Percentiles rank a stretch among this genome's conserved stretches.
These are phyloP conservation scores for Formica exsecta DNA, from an alignment of 1,140 invertebrate genomes.

Conservation along the genomic window DNA sequence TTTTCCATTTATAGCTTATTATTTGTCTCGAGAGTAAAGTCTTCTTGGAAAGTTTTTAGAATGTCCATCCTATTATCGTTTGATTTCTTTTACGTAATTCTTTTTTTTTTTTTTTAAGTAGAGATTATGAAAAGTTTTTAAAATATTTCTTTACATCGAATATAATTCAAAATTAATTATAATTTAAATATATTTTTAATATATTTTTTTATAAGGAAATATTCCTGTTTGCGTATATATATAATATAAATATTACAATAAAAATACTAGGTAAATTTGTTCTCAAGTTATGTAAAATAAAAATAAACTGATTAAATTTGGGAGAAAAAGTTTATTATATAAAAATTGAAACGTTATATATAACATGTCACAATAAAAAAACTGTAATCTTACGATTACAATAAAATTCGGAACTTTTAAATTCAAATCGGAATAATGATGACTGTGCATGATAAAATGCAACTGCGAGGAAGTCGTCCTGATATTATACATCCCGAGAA, in stretches of 20 bases:
- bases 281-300: too few relatives aligned
- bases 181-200: too few relatives aligned
- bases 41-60: conserved; percentile 36
- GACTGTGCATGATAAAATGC: not conserved
- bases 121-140: not conserved
- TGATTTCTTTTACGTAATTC: not conserved
- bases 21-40: not conserved
- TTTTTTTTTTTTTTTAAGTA: not conserved
- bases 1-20: conserved; percentile 16
- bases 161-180: too few relatives aligned
- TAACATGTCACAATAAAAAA: too few relatives aligned
- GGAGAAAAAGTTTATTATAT: too few relatives aligned
- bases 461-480: not conserved
- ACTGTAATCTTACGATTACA: too few relatives aligned
- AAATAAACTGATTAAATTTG: too few relatives aligned
- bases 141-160: not conserved
- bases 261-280: not conserved
- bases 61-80: not conserved
- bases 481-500: not conserved
- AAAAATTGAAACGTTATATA: too few relatives aligned
- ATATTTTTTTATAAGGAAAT: too few relatives aligned
- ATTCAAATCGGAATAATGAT: conserved; percentile 9
- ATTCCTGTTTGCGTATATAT: not conserved
- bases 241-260: not conserved
- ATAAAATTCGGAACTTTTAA: not conserved